Evolutionary conservation across 2,888 invertebrate species (phyloP), one percentile per base, ranked within the genome.

Genomic region (Drosophila mimetica): DNA sequence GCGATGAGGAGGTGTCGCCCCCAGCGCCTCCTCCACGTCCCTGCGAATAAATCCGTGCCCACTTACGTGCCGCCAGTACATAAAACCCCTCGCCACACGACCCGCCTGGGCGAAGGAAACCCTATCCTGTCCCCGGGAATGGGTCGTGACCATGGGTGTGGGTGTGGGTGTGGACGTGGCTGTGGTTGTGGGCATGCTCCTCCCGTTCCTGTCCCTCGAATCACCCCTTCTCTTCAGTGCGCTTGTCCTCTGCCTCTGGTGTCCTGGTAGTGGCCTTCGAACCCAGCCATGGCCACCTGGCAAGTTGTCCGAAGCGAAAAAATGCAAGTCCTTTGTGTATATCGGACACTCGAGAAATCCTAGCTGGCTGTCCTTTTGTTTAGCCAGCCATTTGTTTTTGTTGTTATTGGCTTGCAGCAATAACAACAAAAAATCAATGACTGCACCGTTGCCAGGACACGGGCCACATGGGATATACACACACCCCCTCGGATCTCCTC

Each of bases 1-100:
- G 77, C 80, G 71, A 36, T 64, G 41, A 51, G 18, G 58, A 36
- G 52, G 47, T 41, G 44, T 41, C 28, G 34, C 47, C 37, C 22
- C 42, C 46, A 4, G 8, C 16, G 25, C 36, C 47, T 34, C 54
- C 41, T 20, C 14, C 30, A 4, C 20, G 13, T 16, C 14, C 22
- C 28, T 50, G 30, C 41, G 54, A 41, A 46, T 44, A 69, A 79
- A 77, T 80, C 86, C 60, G 64, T 69, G 74, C 44, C 67, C 74
- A 88, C 84, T 88, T 86, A 84, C 84, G 60, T 88, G 84, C 64
- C 86, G 86, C 84, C 84, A 84, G 66, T 86, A 83, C 84, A 84
- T 88, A 59, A 80, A 84, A 34, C 84, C 88, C 22, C 88, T 74
- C 11, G 88, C 80, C 67, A 88, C 86, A 39, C 82, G 78, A 63